A percentile compares a stretch with the other conserved stretches of the same genome.
Conservation (phyloP, 2,797 vertebrate genomes). For the Telmatherina bonti region DNA sequence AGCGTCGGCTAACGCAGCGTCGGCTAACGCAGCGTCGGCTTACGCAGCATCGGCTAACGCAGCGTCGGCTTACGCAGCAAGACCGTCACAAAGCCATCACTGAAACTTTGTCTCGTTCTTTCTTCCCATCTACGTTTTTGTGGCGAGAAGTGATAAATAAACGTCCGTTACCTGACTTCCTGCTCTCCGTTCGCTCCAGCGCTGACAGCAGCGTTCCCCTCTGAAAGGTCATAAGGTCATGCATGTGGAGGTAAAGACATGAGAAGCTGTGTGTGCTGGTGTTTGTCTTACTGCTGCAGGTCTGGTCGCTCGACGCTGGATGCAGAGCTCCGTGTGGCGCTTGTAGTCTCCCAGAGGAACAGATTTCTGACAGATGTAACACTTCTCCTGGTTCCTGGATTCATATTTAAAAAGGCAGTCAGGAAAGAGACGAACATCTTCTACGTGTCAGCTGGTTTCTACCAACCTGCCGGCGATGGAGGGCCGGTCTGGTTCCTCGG, state of each 20-base stretch:
- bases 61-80: too few relatives aligned
- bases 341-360: conserved; percentile 85
- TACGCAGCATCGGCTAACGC: too few relatives aligned
- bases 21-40: too few relatives aligned
- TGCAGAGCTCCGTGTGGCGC: conserved; percentile 87
- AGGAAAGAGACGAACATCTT: background rate
- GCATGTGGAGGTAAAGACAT: background rate
- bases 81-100: too few relatives aligned
- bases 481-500: conserved; percentile 42
- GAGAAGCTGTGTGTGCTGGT: too few relatives aligned
- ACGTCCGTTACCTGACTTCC: conserved; percentile 46
- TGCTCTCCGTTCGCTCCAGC: conserved; percentile 71
- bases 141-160: background rate
- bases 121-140: too few relatives aligned
- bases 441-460: rapidly evolving
- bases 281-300: conserved; percentile 18
- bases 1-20: too few relatives aligned
- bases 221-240: conserved; percentile 60
- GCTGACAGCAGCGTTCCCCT: conserved; percentile 75
- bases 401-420: background rate
- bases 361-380: conserved; percentile 87
- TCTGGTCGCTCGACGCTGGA: conserved; percentile 34
- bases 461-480: conserved; percentile 81
- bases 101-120: too few relatives aligned
- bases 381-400: conserved; percentile 86